Evolutionary conservation across 2,113 vertebrate species (phyloP), one percentile per base, ranked within the genome.

Genomic region (Melanerpes formicivorus): DNA sequence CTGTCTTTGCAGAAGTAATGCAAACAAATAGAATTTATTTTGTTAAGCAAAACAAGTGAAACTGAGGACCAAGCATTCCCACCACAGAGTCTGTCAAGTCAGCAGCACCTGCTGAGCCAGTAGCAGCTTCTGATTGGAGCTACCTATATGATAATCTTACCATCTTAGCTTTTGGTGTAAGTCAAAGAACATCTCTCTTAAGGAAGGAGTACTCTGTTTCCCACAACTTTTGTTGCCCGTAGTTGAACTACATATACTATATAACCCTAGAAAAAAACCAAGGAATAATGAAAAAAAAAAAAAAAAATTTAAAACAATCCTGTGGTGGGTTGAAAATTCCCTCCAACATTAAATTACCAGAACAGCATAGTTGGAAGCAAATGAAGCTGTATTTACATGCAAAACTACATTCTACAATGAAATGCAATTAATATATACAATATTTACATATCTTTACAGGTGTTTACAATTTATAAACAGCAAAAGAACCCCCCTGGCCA

Each of bases 51-150:
- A 78, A 46, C 12, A 44, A 21, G 6, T 37, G 23, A 83, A 80
- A 50, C 19, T 21, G 4, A 42, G 42, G 23, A 46, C 6, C 18
- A 75, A 69, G 3, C 3, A 37, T 60, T 12, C 34, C 8, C 9
- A 34, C 2, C 52, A 29, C 16, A 70, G 23, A 10, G 3, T 48
- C 10, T 60, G 19, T 22, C 12, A 23, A 19, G 18, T 7, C 1
- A 3, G 5, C 2, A 7, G 5, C 26, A 46, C 15, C 54, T 5
- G 3, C 10, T 0, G 1, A 71, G 19, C 15, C 18, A 29, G 44
- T 22, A 10, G 6, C 42, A 67, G 13, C 10, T 87, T 15, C 18
- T 0, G 1, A 1, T 3, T 50, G 1, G 5, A 90, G 22, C 22
- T 30, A 18, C 5, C 18, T 26, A 3, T 40, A 10, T 9, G 17